Base-by-base conservation (phyloP, 35 echinoderm and acorn worm genomes). In the Amphiura filiformis region DNA sequence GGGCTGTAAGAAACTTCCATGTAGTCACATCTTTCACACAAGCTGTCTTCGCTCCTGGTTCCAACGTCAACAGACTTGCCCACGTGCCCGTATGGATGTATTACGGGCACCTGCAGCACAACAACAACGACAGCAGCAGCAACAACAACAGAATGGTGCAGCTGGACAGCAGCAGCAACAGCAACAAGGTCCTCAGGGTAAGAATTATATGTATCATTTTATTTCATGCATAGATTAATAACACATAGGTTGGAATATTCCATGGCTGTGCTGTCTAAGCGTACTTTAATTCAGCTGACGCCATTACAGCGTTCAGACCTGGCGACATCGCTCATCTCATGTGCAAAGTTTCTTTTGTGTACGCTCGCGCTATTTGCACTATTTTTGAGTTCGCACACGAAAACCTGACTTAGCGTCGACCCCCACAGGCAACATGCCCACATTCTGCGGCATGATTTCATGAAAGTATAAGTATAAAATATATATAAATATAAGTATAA, bases 1-100 rank as follows among this genome's bases (percentile, higher is more conserved):
- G 35, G 90, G 81, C 57, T 99, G 96, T 42, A 99, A 99, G 90
- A 99, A 99, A 79, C 93, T 99, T 26, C 96, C 96, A 11, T 99
- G 96, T 65, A 93, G 90, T 41, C 96, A 99, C 83, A 99, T 99
- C 82, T 99, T 99, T 81, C 96, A 99, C 84, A 99, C 91, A 18
- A 92, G 89, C 76, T 99, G 96, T 77, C 86, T 99, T 23, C 78
- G 96, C 15, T 99, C 96, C 13, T 99, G 96, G 96, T 99, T 99
- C 65, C 96, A 99, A 76, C 85, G 96, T 31, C 96, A 99, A 78
- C 96, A 99, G 88, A 95, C 96, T 9, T 99, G 96, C 38, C 96
- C 96, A 34, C 94, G 93, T 18, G 94, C 93, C 81, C 86, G 96
- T 32, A 99, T 99, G 96, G 96, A 99, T 85, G 93, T 99, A 0